Percentiles rank a stretch among this genome's conserved stretches.
These are phyloP conservation scores for Nothocercus julius DNA, from an alignment of 2,113 vertebrate genomes.

Conservation along the genomic window DNA sequence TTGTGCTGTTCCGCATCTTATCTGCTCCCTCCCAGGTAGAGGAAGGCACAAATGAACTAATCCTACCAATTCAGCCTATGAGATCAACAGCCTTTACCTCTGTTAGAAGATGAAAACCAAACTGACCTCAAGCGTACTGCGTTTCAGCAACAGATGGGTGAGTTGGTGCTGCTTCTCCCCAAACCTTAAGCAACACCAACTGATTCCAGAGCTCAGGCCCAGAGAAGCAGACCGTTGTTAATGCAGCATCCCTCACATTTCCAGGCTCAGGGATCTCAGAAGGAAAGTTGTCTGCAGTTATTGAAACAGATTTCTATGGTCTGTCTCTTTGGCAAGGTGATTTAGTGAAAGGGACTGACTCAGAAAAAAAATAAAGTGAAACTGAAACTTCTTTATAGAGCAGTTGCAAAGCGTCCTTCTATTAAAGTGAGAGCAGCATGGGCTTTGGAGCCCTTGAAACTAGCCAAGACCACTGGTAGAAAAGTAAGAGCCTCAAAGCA, in stretches of 20 bases:
- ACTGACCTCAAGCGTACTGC: background rate
- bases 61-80: background rate
- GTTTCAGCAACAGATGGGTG: background rate
- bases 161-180: background rate
- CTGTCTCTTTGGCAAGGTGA: background rate
- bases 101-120: background rate
- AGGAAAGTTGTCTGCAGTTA: background rate
- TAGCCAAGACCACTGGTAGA: background rate
- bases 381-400: background rate
- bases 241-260: background rate
- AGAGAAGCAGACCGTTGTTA: background rate
- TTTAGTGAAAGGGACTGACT: background rate
- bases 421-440: background rate
- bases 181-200: background rate
- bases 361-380: background rate
- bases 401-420: background rate
- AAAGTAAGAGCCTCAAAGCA: background rate
- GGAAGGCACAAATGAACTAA: background rate
- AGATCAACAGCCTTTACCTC: background rate
- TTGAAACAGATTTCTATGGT: background rate
- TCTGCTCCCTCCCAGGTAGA: background rate
- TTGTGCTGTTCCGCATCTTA: background rate
- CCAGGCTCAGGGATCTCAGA: background rate
- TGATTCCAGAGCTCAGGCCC: background rate
- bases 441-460: background rate